A percentile compares a stretch with the other conserved stretches of the same genome.
Evolutionary conservation across 2,113 vertebrate genomes (phyloP).

Genomic region (Urocolius indicus): DNA sequence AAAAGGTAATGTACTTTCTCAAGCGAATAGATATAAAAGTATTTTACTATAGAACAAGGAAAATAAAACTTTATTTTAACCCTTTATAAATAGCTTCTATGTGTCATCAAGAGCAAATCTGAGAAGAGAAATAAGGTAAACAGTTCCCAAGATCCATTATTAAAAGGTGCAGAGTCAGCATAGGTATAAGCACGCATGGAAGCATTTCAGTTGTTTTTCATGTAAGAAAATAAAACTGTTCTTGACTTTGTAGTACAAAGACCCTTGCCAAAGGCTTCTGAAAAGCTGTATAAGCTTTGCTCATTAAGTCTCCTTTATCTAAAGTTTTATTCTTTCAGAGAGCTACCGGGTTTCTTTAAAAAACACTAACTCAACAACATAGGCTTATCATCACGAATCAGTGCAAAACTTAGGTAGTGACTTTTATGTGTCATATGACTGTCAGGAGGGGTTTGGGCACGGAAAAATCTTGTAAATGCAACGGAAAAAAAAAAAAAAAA

Average conservation of each 20-base stretch:
- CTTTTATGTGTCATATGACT: background rate
- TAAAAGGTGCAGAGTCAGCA: background rate
- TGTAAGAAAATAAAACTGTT: background rate
- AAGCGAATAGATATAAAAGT: background rate
- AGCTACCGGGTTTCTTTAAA: background rate
- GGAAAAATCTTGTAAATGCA: background rate
- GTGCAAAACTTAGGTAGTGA: background rate
- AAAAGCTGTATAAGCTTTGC: background rate
- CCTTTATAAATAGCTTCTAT: background rate
- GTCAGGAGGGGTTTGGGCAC: background rate
- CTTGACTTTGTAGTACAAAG: background rate
- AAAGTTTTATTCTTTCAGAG: background rate
- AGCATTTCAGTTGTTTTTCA: background rate
- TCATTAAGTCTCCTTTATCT: background rate
- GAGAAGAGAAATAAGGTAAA: background rate
- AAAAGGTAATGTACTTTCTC: background rate
- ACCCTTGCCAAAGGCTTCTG: background rate
- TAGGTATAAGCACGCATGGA: background rate
- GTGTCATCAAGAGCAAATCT: background rate
- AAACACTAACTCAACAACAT: background rate
- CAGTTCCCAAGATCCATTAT: background rate
- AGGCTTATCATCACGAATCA: background rate
- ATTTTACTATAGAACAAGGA: background rate
- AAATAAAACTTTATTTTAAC: background rate
- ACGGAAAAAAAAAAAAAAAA: background rate